These are phyloP conservation scores for Axinella damicornis DNA, from an alignment of 37 sponge, comb jelly and placozoan species.

Conservation along the genomic window DNA sequence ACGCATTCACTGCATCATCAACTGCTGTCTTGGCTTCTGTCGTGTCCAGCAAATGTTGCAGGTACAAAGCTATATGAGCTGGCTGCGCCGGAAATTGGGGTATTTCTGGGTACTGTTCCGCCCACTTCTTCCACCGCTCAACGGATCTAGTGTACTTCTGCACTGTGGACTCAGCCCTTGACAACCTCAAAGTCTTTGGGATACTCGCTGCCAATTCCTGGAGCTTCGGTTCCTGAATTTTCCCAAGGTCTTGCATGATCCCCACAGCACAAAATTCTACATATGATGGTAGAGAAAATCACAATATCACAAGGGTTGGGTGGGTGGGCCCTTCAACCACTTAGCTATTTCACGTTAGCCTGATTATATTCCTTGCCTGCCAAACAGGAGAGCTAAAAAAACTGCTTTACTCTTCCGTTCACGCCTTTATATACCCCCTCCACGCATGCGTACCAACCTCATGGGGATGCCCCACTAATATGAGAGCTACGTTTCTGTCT, in stretches of 20 bases:
- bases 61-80: slow-evolving; percentile 22
- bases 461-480: no score
- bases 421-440: no score
- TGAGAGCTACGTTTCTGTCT: no score
- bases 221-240: slow-evolving; percentile 40
- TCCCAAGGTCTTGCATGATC: slow-evolving; percentile 5
- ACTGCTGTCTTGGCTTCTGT: slow-evolving; percentile 34
- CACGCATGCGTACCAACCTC: no score
- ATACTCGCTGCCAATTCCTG: slow-evolving; percentile 9
- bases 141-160: slow-evolving; percentile 30
- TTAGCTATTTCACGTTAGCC: no score
- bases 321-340: no score
- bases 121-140: slow-evolving; percentile 36
- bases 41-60: slow-evolving; percentile 15
- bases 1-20: slow-evolving; percentile 23
- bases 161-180: slow-evolving; percentile 27
- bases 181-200: slow-evolving; percentile 12
- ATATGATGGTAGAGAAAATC: background rate
- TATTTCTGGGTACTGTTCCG: slow-evolving; percentile 5
- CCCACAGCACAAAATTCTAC: slow-evolving; percentile 16
- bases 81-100: slow-evolving; percentile 8
- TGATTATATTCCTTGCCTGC: no score
- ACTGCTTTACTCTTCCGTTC: no score
- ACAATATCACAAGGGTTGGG: no score
- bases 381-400: no score